Evolutionary conservation across 2,797 vertebrate genomes (phyloP).

Genomic region (Manis crassicaudata): DNA sequence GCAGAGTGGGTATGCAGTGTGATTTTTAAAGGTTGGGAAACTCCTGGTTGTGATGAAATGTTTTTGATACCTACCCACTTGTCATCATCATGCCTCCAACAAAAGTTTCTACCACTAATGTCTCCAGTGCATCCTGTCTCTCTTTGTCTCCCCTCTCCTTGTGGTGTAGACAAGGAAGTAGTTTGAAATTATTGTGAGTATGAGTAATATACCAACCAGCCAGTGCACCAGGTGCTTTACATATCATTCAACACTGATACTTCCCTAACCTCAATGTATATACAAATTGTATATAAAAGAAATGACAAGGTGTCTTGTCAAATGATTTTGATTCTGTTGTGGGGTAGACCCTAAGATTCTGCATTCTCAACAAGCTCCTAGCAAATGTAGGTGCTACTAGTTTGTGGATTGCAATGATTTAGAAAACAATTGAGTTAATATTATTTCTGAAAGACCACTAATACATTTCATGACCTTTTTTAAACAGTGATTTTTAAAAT

Average conservation of each 20-base stretch:
- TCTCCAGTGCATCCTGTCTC: neutral
- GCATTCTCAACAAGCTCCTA: neutral
- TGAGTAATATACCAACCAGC: neutral
- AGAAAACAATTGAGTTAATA: neutral
- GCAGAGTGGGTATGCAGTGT: neutral
- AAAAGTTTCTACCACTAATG: neutral
- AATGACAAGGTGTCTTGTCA: neutral
- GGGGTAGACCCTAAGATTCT: neutral
- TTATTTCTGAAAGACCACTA: conserved; percentile 17
- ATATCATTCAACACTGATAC: neutral
- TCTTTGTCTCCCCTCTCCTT: neutral
- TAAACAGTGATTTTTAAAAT: conserved; percentile 29
- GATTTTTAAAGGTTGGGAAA: conserved; percentile 7
- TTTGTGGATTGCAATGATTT: neutral
- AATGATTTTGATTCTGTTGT: neutral
- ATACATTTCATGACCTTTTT: neutral
- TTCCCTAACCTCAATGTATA: neutral
- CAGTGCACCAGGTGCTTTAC: neutral
- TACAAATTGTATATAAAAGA: neutral
- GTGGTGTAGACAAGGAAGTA: neutral
- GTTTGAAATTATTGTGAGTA: conserved; percentile 16
- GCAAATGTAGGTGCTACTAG: neutral
- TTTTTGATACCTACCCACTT: neutral
- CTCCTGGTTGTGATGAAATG: neutral
- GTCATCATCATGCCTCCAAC: neutral